Conservation (phyloP, 1,140 invertebrate species). For the Ceratina calcarata region DNA sequence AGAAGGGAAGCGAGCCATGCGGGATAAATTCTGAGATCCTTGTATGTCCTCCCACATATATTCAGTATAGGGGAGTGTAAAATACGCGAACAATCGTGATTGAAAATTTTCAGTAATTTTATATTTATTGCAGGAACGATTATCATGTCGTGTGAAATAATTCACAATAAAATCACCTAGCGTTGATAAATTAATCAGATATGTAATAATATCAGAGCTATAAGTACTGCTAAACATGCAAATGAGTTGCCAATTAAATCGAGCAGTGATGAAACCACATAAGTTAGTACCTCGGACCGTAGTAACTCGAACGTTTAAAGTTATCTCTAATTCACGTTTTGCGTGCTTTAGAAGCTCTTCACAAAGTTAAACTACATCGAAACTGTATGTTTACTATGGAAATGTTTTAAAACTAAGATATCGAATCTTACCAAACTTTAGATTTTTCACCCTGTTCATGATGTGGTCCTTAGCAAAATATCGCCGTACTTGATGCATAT, state of each 20-base stretch:
- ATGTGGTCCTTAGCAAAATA: neutral
- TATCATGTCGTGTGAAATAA: neutral
- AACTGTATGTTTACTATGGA: slow-evolving; percentile 1
- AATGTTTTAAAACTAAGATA: slow-evolving; percentile 4
- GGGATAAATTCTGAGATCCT: too few relatives aligned
- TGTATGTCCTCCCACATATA: too few relatives aligned
- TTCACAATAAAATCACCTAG: neutral
- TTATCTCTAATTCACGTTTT: slow-evolving; percentile 16
- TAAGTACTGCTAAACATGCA: neutral
- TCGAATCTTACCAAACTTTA: neutral
- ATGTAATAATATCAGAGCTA: neutral
- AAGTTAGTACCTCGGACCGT: neutral
- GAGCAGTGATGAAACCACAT: neutral
- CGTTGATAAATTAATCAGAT: neutral
- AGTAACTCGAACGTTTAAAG: slow-evolving; percentile 20
- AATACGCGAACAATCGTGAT: too few relatives aligned
- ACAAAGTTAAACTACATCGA: slow-evolving; percentile 22
- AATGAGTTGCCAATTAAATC: neutral
- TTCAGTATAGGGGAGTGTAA: too few relatives aligned
- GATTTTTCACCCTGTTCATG: too few relatives aligned
- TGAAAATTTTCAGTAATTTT: neutral
- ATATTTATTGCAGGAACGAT: neutral
- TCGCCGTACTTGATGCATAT: too few relatives aligned
- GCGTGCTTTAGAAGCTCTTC: too few relatives aligned
- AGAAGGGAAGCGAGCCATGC: too few relatives aligned